Evolutionary conservation across 37 sponge, comb jelly and placozoan species (phyloP), one percentile per base, ranked within the genome.

Genomic region (Tethya wilhelma): DNA sequence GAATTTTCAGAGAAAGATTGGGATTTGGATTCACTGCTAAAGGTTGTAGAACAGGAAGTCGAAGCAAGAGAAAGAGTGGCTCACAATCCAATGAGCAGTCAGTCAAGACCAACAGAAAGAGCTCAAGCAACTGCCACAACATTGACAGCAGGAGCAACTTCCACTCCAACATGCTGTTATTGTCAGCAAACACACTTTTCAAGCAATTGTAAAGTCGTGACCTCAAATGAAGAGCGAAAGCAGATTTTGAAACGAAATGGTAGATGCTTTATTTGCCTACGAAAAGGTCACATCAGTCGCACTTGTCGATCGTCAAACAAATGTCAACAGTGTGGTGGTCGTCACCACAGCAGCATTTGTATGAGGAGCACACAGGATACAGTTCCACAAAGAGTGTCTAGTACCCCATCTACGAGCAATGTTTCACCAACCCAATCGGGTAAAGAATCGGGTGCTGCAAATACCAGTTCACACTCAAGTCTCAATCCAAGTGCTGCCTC

Each of bases 331-430:
- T 87, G 87, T 36, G 26, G 39, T 36, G 81, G 75, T 1, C 33
- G 38, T 28, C 87, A 87, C 56, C 87, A 87, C 75, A 38, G 41
- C 31, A 44, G 53, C 28, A 79, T 87, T 32, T 85, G 86, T 67
- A 30, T 44, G 11, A 71, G 23, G 53, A 71, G 26, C 9, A n/a
- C 4, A 19, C 26, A 29, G 4, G 12, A 8, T 4, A 4, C 56
- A 4, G 56, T 23, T 4, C 73, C 49, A 49, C 53, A 49, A 49
- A 14, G 53, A 49, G 14, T 14, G 29, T 41, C 39, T 9, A 8
- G 8, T 39, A 29, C 38, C 4, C 69, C 38, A 36, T 45, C 40
- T 19, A 59, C 62, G 1, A 5, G 45, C 30, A 34, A 23, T 14
- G 49, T 22, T 49, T 28, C 68, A 37, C 68, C 40, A 11, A 67